Percentiles rank a stretch among this genome's conserved stretches.
phyloP scores from a whole-genome alignment of 2,888 invertebrate genomes.

The Caenorhabditis zanzibari region DNA sequence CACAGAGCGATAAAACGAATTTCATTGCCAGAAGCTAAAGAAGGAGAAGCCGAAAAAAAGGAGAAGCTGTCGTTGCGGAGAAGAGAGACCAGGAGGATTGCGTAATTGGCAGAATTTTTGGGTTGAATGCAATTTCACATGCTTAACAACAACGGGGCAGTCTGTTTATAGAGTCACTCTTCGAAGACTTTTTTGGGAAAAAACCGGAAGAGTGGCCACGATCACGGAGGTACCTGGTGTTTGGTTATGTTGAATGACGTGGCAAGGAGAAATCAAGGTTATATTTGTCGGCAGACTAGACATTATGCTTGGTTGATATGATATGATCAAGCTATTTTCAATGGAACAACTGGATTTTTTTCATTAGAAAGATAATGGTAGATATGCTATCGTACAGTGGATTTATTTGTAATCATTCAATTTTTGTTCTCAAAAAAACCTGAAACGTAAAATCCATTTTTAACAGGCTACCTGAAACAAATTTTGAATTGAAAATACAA shows the following conservation, averaged over 20 bases:
- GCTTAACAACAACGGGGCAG: constrained; percentile 47
- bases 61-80: background rate
- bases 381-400: background rate
- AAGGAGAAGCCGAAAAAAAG: constrained; percentile 1
- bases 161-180: constrained; percentile 55
- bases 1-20: constrained; percentile 53
- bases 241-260: constrained; percentile 27
- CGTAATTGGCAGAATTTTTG: constrained; percentile 62
- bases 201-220: constrained; percentile 54
- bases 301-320: constrained; percentile 4
- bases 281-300: constrained; percentile 7
- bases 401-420: background rate
- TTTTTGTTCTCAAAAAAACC: background rate
- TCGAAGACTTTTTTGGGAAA: constrained; percentile 44
- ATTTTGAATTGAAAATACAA: no score
- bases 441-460: no score
- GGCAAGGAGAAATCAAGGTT: constrained; percentile 15
- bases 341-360: constrained; percentile 7
- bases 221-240: constrained; percentile 52
- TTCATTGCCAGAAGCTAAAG: constrained; percentile 27
- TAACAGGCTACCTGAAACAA: no score
- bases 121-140: constrained; percentile 16
- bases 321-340: constrained; percentile 25
- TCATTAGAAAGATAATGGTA: background rate
- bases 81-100: constrained; percentile 17